Evolutionary conservation across 2,888 invertebrate species (phyloP), one percentile per base, ranked within the genome.

Genomic region (Amblyjoppa proteus): DNA sequence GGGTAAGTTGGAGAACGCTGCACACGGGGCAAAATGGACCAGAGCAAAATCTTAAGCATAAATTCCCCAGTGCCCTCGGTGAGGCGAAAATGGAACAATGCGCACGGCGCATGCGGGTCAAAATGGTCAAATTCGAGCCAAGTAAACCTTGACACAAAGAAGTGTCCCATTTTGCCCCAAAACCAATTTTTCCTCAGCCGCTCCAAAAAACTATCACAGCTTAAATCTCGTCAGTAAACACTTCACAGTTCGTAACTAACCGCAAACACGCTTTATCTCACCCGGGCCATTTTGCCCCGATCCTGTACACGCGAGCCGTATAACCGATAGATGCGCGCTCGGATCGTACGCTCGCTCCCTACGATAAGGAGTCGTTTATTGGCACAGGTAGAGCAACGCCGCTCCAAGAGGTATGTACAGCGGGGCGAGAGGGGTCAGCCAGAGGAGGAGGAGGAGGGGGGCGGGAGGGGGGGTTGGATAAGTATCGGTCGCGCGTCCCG

Each of bases 401-500:
- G 11, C 34, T 45, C 28, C 16, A 31, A 20, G 28, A 28, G 51
- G 25, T 28, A 76, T 58, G 38, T 61, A 71, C 51, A 31, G 53
- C 41, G 20, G 25, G 61, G 41, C 34, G 69, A 41, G 41, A 41
- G 34, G 34, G 34, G 34, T 41, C 11, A 25, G 9, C 20, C 13
- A 11, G 9, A 25, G 9, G 25, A 20, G 20, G 25, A 20, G n/a
- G 0, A 53, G 25, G 3, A 0, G 11, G 11, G 28, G 3, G 9
- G 56, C 20, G 41, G 31, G 38, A 64, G 66, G 74, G 45, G 66
- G 38, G 34, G 68, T 61, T 25, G 77, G 73, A 70, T 81, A 83
- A 83, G 69, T 77, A 79, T 75, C 79, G 84, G 81, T 74, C 73
- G 81, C 58, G 34, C 80, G 76, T 70, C 53, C 71, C 69, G 74